phyloP scores from a whole-genome alignment of 2,888 invertebrate species.

The Incurvaria masculella region DNA sequence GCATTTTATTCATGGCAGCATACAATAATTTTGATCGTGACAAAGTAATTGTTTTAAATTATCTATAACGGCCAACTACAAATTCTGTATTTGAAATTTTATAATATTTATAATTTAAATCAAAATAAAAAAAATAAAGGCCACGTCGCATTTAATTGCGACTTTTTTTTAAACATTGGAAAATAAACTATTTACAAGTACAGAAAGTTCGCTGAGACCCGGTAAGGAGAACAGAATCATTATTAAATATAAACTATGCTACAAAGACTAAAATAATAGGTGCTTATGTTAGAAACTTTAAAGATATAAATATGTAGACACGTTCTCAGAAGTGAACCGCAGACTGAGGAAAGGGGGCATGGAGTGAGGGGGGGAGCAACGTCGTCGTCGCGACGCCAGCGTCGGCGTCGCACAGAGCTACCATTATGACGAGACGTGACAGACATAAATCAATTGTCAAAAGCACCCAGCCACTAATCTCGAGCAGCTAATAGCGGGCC shows the following conservation, averaged over 20 bases:
- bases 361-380: constrained; percentile 24
- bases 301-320: too few species aligned
- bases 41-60: too few species aligned
- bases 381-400: constrained; percentile 42
- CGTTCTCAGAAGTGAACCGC: constrained; percentile 22
- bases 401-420: constrained; percentile 17
- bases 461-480: constrained; percentile 43
- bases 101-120: neutral
- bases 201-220: neutral
- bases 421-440: constrained; percentile 46
- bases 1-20: too few species aligned
- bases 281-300: too few species aligned
- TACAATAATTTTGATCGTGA: too few species aligned
- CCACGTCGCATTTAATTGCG: too few species aligned
- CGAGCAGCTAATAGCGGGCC: constrained; percentile 34
- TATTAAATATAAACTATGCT: neutral
- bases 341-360: constrained; percentile 14
- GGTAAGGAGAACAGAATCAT: neutral
- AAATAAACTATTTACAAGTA: neutral
- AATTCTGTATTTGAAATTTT: too few species aligned
- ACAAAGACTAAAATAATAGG: neutral
- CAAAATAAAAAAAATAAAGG: too few species aligned
- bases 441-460: constrained; percentile 57
- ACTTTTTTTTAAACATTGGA: too few species aligned
- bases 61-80: too few species aligned